These are phyloP conservation scores for Eulemur mongoz DNA, from an alignment of 2,797 vertebrate genomes.

Conservation along the genomic window DNA sequence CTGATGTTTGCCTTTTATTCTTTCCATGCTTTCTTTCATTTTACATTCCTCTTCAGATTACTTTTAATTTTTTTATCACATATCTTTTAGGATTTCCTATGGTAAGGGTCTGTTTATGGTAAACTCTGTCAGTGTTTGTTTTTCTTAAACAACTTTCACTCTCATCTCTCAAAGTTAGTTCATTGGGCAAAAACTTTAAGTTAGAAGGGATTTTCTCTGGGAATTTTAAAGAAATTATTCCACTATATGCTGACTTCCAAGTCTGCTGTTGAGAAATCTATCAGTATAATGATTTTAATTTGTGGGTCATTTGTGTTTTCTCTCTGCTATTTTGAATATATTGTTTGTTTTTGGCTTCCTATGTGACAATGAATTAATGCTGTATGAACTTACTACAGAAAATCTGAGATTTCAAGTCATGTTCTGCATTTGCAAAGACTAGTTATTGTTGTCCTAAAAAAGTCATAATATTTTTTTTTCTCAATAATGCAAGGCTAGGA, in stretches of 20 bases:
- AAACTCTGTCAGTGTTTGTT: not conserved
- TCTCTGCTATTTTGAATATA: not conserved
- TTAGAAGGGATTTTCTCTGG: not conserved
- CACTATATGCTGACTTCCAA: not conserved
- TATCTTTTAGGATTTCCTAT: not conserved
- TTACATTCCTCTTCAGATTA: not conserved
- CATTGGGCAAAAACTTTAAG: not conserved
- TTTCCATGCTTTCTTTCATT: not conserved
- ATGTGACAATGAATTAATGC: not conserved
- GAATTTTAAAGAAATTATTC: not conserved
- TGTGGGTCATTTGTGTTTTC: not conserved
- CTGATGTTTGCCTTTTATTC: not conserved
- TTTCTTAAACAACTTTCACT: not conserved
- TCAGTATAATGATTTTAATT: not conserved
- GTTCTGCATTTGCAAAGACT: not conserved
- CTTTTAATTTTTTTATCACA: not conserved
- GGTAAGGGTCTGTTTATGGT: accelerated
- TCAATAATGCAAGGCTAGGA: not conserved
- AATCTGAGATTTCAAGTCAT: not conserved
- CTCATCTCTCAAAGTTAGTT: not conserved
- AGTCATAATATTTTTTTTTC: not conserved
- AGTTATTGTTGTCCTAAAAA: not conserved
- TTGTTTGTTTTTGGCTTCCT: not conserved
- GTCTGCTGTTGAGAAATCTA: not conserved
- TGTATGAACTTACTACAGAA: not conserved